Conservation (phyloP, 1,140 invertebrate species). For the Lepidostoma basale region DNA sequence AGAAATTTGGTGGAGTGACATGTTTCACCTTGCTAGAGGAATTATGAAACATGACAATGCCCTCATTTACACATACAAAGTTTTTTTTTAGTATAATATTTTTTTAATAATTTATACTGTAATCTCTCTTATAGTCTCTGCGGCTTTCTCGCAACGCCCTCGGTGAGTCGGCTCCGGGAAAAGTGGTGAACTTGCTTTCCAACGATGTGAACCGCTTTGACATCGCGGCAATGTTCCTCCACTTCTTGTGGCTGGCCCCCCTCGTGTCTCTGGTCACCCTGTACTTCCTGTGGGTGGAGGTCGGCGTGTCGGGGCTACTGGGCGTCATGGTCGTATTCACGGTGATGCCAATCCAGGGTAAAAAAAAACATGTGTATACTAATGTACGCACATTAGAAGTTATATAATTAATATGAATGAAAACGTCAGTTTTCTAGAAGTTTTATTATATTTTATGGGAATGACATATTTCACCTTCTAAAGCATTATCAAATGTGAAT, state of each 20-base stretch:
- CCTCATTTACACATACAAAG: too few species aligned
- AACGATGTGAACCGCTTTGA: slow-evolving; percentile 77
- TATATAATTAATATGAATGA: too few species aligned
- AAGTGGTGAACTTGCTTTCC: slow-evolving; percentile 83
- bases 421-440: too few species aligned
- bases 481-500: too few species aligned
- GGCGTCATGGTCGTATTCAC: slow-evolving; percentile 72
- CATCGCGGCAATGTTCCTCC: slow-evolving; percentile 64
- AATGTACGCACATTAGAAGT: too few species aligned
- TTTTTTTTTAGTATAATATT: not conserved
- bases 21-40: too few species aligned
- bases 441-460: too few species aligned
- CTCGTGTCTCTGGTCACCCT: slow-evolving; percentile 66
- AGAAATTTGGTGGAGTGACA: too few species aligned
- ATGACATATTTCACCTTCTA: too few species aligned
- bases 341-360: slow-evolving; percentile 76
- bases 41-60: too few species aligned
- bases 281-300: slow-evolving; percentile 68
- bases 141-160: slow-evolving; percentile 69
- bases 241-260: slow-evolving; percentile 72
- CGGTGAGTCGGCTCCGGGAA: slow-evolving; percentile 79
- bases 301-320: slow-evolving; percentile 69
- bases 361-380: slow-evolving; percentile 42
- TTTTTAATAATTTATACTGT: not conserved
- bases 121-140: slow-evolving; percentile 58